Evolutionary conservation across 2,888 invertebrate genomes (phyloP).

Genomic region (Elmis aenea): DNA sequence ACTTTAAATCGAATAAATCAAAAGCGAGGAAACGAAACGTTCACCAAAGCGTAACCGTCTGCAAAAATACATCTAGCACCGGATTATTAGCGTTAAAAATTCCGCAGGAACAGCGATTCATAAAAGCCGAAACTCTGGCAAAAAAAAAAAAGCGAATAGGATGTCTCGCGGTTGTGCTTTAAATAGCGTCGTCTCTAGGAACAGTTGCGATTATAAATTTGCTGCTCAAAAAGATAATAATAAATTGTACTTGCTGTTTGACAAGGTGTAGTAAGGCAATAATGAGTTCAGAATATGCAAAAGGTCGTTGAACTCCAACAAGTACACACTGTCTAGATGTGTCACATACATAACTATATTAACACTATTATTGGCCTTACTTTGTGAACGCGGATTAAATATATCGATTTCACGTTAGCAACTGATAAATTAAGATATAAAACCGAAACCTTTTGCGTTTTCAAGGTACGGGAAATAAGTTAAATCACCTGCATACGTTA

Average conservation of each 20-base stretch:
- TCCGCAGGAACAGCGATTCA: no score
- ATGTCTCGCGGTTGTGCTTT: not conserved
- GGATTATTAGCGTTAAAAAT: no score
- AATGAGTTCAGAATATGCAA: conserved; percentile 27
- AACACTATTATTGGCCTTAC: conserved; percentile 21
- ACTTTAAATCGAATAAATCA: no score
- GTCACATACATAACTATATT: conserved; percentile 31
- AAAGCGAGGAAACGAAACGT: no score
- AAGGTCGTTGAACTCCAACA: conserved; percentile 29
- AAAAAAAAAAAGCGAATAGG: not conserved
- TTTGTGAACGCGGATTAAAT: conserved; percentile 9
- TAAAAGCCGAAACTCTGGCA: not conserved
- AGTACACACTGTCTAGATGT: conserved; percentile 31
- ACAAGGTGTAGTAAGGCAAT: conserved; percentile 3
- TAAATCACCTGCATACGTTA: not conserved
- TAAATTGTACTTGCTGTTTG: not conserved
- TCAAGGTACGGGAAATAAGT: no score
- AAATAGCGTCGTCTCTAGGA: no score
- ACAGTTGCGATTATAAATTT: no score
- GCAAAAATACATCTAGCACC: no score
- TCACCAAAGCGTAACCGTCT: no score
- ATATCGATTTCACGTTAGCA: conserved; percentile 15
- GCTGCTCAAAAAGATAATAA: no score
- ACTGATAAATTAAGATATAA: no score
- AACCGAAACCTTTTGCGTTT: no score